Evolutionary conservation across 2,888 invertebrate genomes (phyloP).

Genomic region (Ptychoptera contaminata): DNA sequence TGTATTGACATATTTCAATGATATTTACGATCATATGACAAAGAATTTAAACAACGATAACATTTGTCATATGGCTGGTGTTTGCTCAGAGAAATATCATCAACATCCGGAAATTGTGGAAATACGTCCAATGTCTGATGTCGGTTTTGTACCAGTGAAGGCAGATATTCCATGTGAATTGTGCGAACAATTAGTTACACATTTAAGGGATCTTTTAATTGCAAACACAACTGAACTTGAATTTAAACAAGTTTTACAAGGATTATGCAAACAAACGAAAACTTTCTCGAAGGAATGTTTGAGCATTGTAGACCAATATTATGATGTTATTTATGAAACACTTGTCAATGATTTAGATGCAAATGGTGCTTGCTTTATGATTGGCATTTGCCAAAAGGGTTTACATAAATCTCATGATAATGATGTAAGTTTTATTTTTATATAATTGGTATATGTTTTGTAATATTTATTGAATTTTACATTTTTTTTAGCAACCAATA

Average conservation of each 20-base stretch:
- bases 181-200: slow-evolving; percentile 66
- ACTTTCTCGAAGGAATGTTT: slow-evolving; percentile 56
- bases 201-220: slow-evolving; percentile 61
- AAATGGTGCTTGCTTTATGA: slow-evolving; percentile 49
- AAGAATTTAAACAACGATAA: slow-evolving; percentile 44
- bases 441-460: neutral
- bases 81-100: slow-evolving; percentile 51
- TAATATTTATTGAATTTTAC: neutral
- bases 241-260: slow-evolving; percentile 59
- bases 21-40: slow-evolving; percentile 46
- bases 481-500: slow-evolving; percentile 30
- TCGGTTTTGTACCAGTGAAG: slow-evolving; percentile 37
- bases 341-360: slow-evolving; percentile 53
- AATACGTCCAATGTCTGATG: slow-evolving; percentile 38
- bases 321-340: slow-evolving; percentile 51
- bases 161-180: slow-evolving; percentile 68
- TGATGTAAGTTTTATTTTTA: slow-evolving; percentile 9
- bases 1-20: slow-evolving; percentile 55
- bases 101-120: slow-evolving; percentile 45
- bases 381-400: slow-evolving; percentile 33
- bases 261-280: slow-evolving; percentile 66
- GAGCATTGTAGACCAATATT: slow-evolving; percentile 63
- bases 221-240: slow-evolving; percentile 74
- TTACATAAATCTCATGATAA: slow-evolving; percentile 6
- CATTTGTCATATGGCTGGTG: slow-evolving; percentile 62